phyloP scores from a whole-genome alignment of 2,888 invertebrate species.

The Megalurothrips usitatus region DNA sequence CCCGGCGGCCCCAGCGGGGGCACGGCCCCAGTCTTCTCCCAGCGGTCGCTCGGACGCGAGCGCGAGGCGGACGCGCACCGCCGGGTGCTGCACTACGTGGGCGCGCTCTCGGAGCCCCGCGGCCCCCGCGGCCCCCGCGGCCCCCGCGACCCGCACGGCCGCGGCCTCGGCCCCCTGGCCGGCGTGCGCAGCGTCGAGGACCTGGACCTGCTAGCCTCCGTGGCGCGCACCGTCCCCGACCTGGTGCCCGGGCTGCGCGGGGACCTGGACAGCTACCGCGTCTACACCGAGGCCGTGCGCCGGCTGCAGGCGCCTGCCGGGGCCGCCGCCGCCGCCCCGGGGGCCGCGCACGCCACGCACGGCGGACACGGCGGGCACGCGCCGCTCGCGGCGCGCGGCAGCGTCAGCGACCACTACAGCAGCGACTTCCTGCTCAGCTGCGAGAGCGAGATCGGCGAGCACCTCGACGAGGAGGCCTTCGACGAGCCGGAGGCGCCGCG shows the following conservation, averaged over 20 bases:
- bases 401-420: constrained; percentile 21
- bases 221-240: constrained; percentile 11
- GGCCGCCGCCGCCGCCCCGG: not conserved
- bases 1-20: not conserved
- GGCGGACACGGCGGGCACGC: not conserved
- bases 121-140: not conserved
- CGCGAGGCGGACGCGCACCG: not conserved
- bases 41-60: constrained; percentile 7
- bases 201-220: constrained; percentile 17
- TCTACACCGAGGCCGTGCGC: constrained; percentile 17
- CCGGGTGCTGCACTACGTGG: constrained; percentile 3
- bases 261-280: constrained; percentile 21
- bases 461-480: not conserved
- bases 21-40: not conserved
- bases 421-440: constrained; percentile 24
- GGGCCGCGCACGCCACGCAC: not conserved
- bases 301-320: not conserved
- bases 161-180: not conserved
- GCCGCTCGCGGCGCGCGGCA: not conserved
- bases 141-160: not conserved
- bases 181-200: not conserved
- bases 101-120: not conserved
- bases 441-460: constrained; percentile 20
- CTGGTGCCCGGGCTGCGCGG: constrained; percentile 16
- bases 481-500: not conserved